These are phyloP conservation scores for Drosophila leonis DNA, from an alignment of 2,888 invertebrate genomes.

Conservation along the genomic window DNA sequence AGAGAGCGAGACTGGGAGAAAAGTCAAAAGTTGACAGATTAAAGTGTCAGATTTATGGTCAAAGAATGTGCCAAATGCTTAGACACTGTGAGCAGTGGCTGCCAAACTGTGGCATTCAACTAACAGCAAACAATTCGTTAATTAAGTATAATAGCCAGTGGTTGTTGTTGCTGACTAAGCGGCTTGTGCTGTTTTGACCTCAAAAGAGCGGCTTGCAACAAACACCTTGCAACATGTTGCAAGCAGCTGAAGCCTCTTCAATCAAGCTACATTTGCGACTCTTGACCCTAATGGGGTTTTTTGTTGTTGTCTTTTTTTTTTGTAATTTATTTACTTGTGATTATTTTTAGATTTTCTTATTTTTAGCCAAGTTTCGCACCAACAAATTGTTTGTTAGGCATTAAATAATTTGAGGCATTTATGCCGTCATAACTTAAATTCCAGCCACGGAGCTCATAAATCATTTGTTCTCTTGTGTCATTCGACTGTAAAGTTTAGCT, in stretches of 20 bases:
- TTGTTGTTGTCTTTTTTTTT: slow-evolving; percentile 2
- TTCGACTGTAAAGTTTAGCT: slow-evolving; percentile 32
- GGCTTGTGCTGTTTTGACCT: slow-evolving; percentile 24
- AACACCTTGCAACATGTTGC: slow-evolving; percentile 46
- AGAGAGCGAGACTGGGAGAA: slow-evolving; percentile 1
- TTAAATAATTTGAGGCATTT: slow-evolving; percentile 38
- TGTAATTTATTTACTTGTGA: slow-evolving; percentile 21
- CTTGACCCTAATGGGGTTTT: slow-evolving; percentile 51
- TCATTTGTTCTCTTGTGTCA: slow-evolving; percentile 31
- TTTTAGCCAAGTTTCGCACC: slow-evolving; percentile 20
- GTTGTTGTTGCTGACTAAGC: slow-evolving; percentile 12
- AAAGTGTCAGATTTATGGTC: slow-evolving; percentile 31
- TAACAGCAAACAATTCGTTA: slow-evolving; percentile 40
- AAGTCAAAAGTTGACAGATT: slow-evolving; percentile 33
- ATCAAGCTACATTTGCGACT: slow-evolving; percentile 50
- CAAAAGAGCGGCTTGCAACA: slow-evolving; percentile 36
- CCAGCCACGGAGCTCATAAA: slow-evolving; percentile 42
- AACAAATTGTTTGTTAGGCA: slow-evolving; percentile 5
- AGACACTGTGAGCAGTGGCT: slow-evolving; percentile 18
- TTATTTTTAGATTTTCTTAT: slow-evolving; percentile 17
- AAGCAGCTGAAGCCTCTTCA: slow-evolving; percentile 35
- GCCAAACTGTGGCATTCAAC: slow-evolving; percentile 38
- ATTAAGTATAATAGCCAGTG: slow-evolving; percentile 44
- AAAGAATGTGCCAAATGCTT: slow-evolving; percentile 4
- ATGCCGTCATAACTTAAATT: slow-evolving; percentile 60